Conservation (phyloP, 2,888 invertebrate species). For the Pseudanteris insignis region DNA sequence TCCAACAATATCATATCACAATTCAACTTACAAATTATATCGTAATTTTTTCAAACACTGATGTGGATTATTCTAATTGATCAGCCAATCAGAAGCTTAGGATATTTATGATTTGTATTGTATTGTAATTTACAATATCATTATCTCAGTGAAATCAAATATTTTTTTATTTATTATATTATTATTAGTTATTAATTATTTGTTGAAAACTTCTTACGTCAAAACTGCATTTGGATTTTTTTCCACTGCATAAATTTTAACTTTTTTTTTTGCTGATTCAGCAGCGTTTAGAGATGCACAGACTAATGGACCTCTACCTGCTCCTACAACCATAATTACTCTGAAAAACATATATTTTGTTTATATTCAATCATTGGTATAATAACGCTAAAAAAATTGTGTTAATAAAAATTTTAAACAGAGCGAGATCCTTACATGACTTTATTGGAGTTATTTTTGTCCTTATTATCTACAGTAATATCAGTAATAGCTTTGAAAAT, state of each 20-base stretch:
- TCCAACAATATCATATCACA: too few species aligned
- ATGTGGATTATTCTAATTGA: too few species aligned
- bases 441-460: neutral
- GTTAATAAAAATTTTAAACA: neutral
- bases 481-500: constrained; percentile 80
- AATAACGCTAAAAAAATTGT: neutral
- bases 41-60: too few species aligned
- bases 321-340: constrained; percentile 89
- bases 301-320: constrained; percentile 95
- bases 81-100: too few species aligned
- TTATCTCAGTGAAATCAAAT: too few species aligned
- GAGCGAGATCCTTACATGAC: constrained; percentile 5
- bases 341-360: too few species aligned
- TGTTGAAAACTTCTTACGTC: too few species aligned
- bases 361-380: too few species aligned
- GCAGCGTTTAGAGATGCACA: constrained; percentile 86
- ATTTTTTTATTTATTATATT: neutral
- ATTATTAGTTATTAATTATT: too few species aligned
- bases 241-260: constrained; percentile 93
- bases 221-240: constrained; percentile 97
- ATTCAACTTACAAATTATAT: too few species aligned
- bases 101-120: too few species aligned
- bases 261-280: constrained; percentile 74
- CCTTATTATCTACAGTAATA: constrained; percentile 12
- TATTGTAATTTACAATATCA: constrained; percentile 2